Base-by-base conservation (phyloP, 2,888 invertebrate species). In the Euphydryas editha region DNA sequence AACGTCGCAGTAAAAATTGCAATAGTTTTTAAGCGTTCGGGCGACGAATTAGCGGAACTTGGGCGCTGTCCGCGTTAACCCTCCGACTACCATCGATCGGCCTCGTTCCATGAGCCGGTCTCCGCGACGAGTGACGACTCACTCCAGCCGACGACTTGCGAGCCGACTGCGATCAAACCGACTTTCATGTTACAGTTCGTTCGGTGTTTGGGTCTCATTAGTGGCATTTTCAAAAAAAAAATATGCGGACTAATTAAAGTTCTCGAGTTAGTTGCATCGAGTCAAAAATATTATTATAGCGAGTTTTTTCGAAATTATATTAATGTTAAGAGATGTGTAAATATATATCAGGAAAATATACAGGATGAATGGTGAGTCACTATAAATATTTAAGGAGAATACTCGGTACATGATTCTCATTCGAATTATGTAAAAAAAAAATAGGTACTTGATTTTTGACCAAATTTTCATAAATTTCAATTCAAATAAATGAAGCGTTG, bases 51-150 rank as follows among this genome's bases (percentile, higher is more conserved):
- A 0, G 20, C 47, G 11, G 11, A 21, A 20, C 20, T 3, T 51
- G 21, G 49, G 49, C 15, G 1, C 7, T 13, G 6, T 24, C n/a
- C 49, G 15, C 6, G 0, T 21, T 15, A n/a, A 24, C 47, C 47
- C 21, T 51, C 49, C 49, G 49, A n/a, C 13, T 7, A 4, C 20
- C 37, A 56, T 63, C 59, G 67, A 59, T 59, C 55, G 67, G 55
- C 67, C 62, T 63, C 44, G 49, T 42, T 47, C 39, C 7, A 20
- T n/a, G n/a, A 8, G 39, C 39, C 49, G 20, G n/a, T 47, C 46
- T 2, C 10, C 13, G 47, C 5, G 47, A 20, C 47, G n/a, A n/a
- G n/a, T n/a, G n/a, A n/a, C n/a, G n/a, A n/a, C n/a, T n/a, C n/a
- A n/a, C n/a, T 3, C 3, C 47, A 13, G 20, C 49, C 49, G 15